Percentiles rank a stretch among this genome's conserved stretches.
Evolutionary conservation across 2,888 invertebrate species (phyloP).

Genomic region (Julus scandinavius): DNA sequence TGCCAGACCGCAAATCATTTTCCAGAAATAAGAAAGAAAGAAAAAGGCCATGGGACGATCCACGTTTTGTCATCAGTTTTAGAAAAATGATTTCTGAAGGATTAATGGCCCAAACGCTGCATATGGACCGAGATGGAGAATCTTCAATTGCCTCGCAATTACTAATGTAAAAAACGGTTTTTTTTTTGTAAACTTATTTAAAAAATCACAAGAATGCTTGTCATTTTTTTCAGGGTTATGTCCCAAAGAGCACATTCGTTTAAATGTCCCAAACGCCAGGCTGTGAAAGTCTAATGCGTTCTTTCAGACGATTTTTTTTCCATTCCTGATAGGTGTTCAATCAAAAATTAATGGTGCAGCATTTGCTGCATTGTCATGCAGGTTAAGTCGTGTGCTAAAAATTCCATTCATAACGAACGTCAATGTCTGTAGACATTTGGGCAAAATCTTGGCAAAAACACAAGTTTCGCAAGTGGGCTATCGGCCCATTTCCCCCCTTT

Average conservation of each 20-base stretch:
- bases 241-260: background rate
- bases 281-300: background rate
- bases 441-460: conserved; percentile 26
- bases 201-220: background rate
- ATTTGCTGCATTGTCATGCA: conserved; percentile 23
- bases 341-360: conserved; percentile 17
- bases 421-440: background rate
- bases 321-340: background rate
- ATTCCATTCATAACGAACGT: conserved; percentile 15
- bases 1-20: background rate
- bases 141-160: conserved; percentile 10
- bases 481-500: background rate
- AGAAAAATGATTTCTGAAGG: background rate
- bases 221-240: background rate
- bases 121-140: background rate
- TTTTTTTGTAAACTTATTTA: background rate
- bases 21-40: background rate
- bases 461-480: background rate
- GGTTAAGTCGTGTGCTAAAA: background rate
- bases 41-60: background rate
- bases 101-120: background rate
- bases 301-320: background rate
- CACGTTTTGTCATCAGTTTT: background rate
- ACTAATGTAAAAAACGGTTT: background rate
- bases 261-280: background rate